These are phyloP conservation scores for Brachionus manjavacas DNA, from an alignment of 1,140 invertebrate species.

Conservation along the genomic window DNA sequence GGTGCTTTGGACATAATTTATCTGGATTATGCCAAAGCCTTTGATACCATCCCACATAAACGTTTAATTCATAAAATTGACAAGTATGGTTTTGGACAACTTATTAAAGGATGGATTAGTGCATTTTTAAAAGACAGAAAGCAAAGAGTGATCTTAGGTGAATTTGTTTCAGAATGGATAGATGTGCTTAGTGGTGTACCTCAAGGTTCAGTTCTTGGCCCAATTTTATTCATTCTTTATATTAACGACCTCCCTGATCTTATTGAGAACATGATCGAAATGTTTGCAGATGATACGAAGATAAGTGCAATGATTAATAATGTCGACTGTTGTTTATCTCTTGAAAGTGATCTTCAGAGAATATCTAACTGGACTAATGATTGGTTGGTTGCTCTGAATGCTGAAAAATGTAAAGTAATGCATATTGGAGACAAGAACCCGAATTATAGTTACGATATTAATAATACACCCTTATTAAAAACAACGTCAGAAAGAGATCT, in stretches of 20 bases:
- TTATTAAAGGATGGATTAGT: neutral
- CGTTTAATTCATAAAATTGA: neutral
- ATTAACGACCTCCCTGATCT: constrained; percentile 44
- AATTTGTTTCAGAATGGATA: constrained; percentile 31
- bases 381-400: neutral
- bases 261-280: neutral
- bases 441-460: neutral
- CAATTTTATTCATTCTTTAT: constrained; percentile 45
- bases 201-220: constrained; percentile 45
- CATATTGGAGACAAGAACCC: neutral
- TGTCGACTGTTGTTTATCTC: neutral
- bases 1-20: neutral
- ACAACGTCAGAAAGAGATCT: constrained; percentile 17
- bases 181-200: constrained; percentile 44
- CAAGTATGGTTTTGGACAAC: neutral
- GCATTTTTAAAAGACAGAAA: constrained; percentile 39
- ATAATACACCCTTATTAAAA: neutral
- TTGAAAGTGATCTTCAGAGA: neutral
- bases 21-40: neutral
- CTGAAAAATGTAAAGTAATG: neutral
- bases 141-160: constrained; percentile 43
- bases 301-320: neutral
- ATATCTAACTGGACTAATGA: neutral
- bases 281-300: constrained; percentile 38
- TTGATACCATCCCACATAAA: neutral